phyloP scores from a whole-genome alignment of 1,140 invertebrate genomes.

The Leptopilina boulardi region DNA sequence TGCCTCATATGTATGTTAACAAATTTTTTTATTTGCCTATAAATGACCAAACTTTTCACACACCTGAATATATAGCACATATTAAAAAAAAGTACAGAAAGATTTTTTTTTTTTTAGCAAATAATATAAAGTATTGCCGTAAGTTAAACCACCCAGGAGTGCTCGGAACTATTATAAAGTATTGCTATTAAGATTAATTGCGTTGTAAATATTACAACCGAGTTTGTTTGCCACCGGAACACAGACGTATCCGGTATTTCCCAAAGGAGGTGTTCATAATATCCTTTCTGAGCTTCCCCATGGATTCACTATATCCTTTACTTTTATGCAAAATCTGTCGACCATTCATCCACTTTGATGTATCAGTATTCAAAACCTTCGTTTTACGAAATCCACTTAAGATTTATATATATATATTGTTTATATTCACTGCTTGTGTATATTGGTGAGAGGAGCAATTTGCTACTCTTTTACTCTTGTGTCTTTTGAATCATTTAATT shows the following conservation, averaged over 20 bases:
- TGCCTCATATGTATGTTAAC: no score
- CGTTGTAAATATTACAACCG: slow-evolving; percentile 22
- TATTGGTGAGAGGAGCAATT: no score
- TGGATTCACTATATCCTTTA: background rate
- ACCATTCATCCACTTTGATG: slow-evolving; percentile 5
- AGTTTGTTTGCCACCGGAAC: background rate
- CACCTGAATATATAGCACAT: no score
- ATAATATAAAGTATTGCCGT: background rate
- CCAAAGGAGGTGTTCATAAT: slow-evolving; percentile 2
- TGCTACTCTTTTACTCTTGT: no score
- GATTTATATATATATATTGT: background rate
- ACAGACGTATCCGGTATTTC: slow-evolving; percentile 4
- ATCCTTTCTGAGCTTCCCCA: slow-evolving; percentile 3
- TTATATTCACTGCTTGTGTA: no score
- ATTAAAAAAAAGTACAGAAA: no score
- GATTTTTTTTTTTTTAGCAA: background rate
- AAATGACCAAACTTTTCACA: no score
- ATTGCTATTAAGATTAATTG: slow-evolving; percentile 17
- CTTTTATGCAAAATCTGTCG: background rate
- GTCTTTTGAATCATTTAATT: no score
- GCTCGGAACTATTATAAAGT: background rate
- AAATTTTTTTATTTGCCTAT: no score
- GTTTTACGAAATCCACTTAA: background rate
- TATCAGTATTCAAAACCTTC: background rate
- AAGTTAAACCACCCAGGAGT: background rate